Conservation (phyloP, 1,140 invertebrate genomes). For the Trichonephila clavipes region DNA sequence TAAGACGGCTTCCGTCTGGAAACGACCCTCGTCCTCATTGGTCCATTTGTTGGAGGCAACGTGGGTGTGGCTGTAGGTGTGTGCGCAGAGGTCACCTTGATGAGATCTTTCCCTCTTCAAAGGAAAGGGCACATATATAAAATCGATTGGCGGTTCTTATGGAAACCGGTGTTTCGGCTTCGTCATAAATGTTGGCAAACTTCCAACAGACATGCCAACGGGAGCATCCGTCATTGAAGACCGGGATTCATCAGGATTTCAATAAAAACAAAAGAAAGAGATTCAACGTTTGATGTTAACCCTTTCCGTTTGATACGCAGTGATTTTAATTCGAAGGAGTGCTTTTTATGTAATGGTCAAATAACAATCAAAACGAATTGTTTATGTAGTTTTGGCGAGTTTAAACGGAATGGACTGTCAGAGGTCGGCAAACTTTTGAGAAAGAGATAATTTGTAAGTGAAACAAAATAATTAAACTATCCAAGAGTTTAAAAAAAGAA, state of each 20-base stretch:
- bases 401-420: too few relatives aligned
- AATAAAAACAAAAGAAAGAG: not conserved
- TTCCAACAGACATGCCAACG: constrained; percentile 28
- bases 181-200: constrained; percentile 14
- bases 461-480: too few relatives aligned
- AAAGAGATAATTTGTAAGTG: too few relatives aligned
- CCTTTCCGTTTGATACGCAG: not conserved
- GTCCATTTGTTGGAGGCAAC: constrained; percentile 41
- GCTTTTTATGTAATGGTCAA: too few relatives aligned
- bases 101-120: not conserved
- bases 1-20: constrained; percentile 28
- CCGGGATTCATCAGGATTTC: constrained; percentile 4
- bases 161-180: constrained; percentile 33
- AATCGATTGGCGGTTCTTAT: constrained; percentile 71
- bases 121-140: constrained; percentile 46
- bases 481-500: too few relatives aligned
- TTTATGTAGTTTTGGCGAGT: too few relatives aligned
- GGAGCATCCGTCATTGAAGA: not conserved
- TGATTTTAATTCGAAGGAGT: not conserved
- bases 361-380: too few relatives aligned
- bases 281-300: not conserved
- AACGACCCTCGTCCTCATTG: constrained; percentile 44
- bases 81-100: constrained; percentile 65
- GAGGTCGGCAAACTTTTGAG: too few relatives aligned
- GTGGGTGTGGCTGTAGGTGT: constrained; percentile 71